Percentiles rank a stretch among this genome's conserved stretches.
phyloP scores from a whole-genome alignment of 1,140 invertebrate species.

The Aphis craccivora region DNA sequence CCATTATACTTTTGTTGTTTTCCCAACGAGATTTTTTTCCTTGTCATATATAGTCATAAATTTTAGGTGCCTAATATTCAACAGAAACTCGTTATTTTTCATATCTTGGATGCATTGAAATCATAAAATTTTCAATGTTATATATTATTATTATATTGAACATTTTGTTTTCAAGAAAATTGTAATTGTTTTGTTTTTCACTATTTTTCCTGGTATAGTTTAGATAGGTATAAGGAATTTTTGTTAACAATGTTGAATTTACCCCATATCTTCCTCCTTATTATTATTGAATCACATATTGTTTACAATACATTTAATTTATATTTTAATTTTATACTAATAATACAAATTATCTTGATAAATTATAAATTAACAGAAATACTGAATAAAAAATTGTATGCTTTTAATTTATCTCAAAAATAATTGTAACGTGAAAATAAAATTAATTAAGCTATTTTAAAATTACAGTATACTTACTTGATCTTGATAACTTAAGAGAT shows the following conservation, averaged over 20 bases:
- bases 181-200: background rate
- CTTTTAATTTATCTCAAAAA: background rate
- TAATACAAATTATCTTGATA: background rate
- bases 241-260: background rate
- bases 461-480: background rate
- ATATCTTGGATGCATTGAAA: background rate
- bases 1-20: background rate
- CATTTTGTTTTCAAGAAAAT: background rate
- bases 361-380: background rate
- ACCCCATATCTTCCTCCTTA: background rate
- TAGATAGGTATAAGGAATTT: background rate
- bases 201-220: background rate
- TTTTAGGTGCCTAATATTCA: background rate
- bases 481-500: no score
- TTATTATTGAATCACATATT: background rate
- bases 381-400: background rate
- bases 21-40: background rate
- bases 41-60: background rate
- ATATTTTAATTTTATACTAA: background rate
- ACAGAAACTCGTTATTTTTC: background rate
- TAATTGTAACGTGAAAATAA: background rate
- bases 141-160: background rate
- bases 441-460: background rate
- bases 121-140: background rate
- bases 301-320: background rate